Evolutionary conservation across 2,888 invertebrate genomes (phyloP).

Genomic region (Ochropleura plecta): DNA sequence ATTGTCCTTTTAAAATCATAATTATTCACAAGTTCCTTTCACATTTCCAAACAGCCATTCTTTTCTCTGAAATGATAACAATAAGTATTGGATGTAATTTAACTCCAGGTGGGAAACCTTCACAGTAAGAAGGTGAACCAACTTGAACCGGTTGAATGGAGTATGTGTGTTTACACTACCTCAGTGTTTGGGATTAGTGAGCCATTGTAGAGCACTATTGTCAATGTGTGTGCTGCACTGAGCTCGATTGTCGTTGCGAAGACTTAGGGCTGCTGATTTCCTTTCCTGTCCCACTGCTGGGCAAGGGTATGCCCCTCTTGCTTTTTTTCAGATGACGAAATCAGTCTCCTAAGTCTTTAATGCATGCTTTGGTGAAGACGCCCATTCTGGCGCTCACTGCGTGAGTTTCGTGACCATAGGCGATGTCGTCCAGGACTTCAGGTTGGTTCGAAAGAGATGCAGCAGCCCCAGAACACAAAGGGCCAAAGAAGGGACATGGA

Average conservation of each 20-base stretch:
- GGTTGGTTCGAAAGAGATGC: no score
- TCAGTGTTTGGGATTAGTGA: conserved; percentile 63
- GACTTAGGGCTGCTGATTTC: conserved; percentile 63
- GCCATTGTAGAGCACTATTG: conserved; percentile 60
- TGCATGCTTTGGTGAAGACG: not conserved
- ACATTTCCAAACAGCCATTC: conserved; percentile 22
- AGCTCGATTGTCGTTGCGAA: conserved; percentile 50
- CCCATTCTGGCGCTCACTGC: not conserved
- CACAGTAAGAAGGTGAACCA: conserved; percentile 42
- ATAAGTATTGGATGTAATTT: conserved; percentile 29
- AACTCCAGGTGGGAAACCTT: conserved; percentile 60
- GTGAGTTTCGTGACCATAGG: not conserved
- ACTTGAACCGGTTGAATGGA: conserved; percentile 62
- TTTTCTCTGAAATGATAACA: conserved; percentile 28
- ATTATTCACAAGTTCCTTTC: not conserved
- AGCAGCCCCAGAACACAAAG: no score
- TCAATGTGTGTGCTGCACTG: conserved; percentile 58
- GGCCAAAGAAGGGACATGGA: no score
- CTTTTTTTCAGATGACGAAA: not conserved
- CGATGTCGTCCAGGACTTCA: no score
- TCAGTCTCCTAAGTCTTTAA: not conserved
- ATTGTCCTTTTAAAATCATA: not conserved
- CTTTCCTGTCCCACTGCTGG: not conserved
- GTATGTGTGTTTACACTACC: conserved; percentile 63
- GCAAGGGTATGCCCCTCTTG: not conserved